Conservation (phyloP, 2,797 vertebrate genomes). For the Chloroceryle inda region DNA sequence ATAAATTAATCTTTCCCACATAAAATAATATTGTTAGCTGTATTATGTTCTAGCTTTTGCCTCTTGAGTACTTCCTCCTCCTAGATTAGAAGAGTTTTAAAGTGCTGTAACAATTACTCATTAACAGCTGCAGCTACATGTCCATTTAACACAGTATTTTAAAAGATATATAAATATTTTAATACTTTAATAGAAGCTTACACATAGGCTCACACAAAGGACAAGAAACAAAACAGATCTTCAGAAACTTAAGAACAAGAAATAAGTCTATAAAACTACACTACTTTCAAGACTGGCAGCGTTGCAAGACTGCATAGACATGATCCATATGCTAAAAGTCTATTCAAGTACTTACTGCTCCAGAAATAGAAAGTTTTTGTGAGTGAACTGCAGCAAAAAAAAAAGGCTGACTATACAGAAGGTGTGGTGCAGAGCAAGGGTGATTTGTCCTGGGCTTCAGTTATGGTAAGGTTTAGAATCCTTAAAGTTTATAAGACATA, state of each 20-base stretch:
- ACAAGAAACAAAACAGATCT: background rate
- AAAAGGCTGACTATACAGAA: background rate
- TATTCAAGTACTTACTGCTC: conserved; percentile 14
- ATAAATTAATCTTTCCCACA: background rate
- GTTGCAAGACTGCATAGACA: background rate
- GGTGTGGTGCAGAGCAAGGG: background rate
- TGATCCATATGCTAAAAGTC: conserved; percentile 4
- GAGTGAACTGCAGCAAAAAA: background rate
- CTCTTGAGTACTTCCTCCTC: conserved; percentile 53
- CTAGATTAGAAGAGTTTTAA: conserved; percentile 30
- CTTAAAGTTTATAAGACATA: background rate
- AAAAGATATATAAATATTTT: background rate
- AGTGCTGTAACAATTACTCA: conserved; percentile 41
- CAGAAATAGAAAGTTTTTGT: conserved; percentile 33
- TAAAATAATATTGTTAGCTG: conserved; percentile 18
- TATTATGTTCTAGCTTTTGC: conserved; percentile 50
- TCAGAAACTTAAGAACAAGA: background rate
- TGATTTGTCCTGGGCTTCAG: background rate
- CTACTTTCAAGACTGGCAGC: background rate
- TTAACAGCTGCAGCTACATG: conserved; percentile 35
- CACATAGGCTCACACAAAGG: background rate
- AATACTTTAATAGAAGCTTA: background rate
- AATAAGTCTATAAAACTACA: background rate
- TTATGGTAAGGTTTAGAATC: background rate
- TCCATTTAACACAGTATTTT: conserved; percentile 23